These are phyloP conservation scores for Heterodera schachtii DNA, from an alignment of 1,140 invertebrate species.

Conservation along the genomic window DNA sequence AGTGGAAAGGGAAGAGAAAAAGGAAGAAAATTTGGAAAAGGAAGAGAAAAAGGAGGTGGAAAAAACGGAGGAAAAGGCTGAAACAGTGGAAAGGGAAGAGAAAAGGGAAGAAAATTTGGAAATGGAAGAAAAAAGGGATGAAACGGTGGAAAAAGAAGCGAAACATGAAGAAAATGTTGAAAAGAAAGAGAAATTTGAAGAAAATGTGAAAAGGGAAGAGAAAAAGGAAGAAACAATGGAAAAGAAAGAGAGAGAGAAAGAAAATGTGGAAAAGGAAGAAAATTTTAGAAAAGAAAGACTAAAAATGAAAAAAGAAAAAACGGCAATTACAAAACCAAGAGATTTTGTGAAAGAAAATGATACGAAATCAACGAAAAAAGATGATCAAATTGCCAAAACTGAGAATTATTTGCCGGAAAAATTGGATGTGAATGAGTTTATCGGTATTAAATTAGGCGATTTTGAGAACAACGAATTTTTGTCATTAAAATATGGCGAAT, in stretches of 20 bases:
- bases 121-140: too few species aligned
- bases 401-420: not conserved
- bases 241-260: too few species aligned
- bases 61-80: too few species aligned
- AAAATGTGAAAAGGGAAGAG: not conserved
- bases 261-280: not conserved
- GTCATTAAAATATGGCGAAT: not conserved
- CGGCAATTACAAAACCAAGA: not conserved
- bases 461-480: not conserved
- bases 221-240: too few species aligned
- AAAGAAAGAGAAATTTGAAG: not conserved
- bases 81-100: too few species aligned
- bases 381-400: not conserved
- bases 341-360: not conserved
- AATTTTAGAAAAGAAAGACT: not conserved
- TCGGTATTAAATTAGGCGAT: not conserved
- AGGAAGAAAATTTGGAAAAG: too few species aligned
- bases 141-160: too few species aligned
- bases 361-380: not conserved
- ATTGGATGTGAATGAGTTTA: not conserved
- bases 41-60: too few species aligned
- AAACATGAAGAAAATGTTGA: too few species aligned
- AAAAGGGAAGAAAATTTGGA: too few species aligned
- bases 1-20: too few species aligned
- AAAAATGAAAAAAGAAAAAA: not conserved